These are phyloP conservation scores for Lithophane leautieri DNA, from an alignment of 2,888 invertebrate genomes.

Conservation along the genomic window DNA sequence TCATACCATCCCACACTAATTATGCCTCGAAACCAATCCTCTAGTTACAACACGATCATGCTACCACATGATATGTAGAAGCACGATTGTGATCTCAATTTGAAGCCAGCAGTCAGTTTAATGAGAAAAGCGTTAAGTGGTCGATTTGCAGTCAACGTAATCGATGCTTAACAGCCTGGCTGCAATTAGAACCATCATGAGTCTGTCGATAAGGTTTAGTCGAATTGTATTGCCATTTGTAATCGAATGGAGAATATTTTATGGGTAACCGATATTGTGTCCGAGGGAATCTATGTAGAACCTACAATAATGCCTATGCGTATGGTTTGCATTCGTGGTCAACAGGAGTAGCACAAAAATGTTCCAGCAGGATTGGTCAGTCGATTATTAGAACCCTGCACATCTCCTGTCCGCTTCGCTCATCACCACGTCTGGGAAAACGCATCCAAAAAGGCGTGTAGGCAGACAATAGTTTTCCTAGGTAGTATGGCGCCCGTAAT, in stretches of 20 bases:
- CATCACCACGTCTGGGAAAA: no score
- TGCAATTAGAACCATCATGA: slow-evolving; percentile 1
- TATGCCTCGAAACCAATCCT: neutral
- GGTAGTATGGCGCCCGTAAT: neutral
- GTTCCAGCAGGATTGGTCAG: no score
- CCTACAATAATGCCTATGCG: no score
- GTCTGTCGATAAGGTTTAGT: neutral
- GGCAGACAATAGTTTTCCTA: neutral
- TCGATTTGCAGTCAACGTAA: neutral
- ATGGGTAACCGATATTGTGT: neutral
- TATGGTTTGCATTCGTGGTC: no score
- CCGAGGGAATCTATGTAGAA: neutral
- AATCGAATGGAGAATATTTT: neutral
- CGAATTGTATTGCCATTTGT: slow-evolving; percentile 4
- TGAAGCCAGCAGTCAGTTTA: neutral
- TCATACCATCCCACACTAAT: neutral
- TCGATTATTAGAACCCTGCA: no score
- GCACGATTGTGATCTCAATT: neutral
- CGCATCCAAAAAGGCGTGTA: no score
- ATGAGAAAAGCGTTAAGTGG: neutral
- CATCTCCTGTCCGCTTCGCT: no score
- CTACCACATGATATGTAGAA: neutral
- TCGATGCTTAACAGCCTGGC: slow-evolving; percentile 4
- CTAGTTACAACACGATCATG: neutral
- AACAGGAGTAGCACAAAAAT: no score